Evolutionary conservation across 2,888 invertebrate species (phyloP).

Genomic region (Athetis lepigone): DNA sequence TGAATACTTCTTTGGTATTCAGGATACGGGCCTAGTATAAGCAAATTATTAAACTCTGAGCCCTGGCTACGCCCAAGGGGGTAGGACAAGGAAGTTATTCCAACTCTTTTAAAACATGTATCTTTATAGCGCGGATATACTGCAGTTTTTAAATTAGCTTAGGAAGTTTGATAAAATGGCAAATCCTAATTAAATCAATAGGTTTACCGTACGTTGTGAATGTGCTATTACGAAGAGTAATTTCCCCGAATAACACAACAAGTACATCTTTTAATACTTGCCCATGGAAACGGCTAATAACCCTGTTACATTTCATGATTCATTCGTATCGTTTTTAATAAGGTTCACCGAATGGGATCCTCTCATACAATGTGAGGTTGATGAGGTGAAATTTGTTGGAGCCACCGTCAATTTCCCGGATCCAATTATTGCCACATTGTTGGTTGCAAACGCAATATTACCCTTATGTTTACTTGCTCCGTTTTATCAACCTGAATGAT

Average conservation of each 20-base stretch:
- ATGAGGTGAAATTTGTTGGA: conserved; percentile 69
- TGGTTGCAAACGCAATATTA: conserved; percentile 62
- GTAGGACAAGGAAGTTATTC: neutral
- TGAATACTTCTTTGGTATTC: neutral
- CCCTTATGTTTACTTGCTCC: conserved; percentile 48
- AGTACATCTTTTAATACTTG: conserved; percentile 17
- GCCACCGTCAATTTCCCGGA: conserved; percentile 67
- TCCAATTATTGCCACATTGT: conserved; percentile 73
- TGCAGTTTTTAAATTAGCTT: neutral
- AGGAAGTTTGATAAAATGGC: neutral
- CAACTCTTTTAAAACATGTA: neutral
- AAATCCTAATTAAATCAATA: neutral
- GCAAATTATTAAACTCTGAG: neutral
- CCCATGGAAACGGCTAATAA: conserved; percentile 47
- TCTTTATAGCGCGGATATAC: too few relatives aligned
- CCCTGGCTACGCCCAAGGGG: neutral
- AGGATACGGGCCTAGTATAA: neutral
- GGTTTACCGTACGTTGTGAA: neutral
- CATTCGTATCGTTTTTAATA: conserved; percentile 62
- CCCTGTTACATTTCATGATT: conserved; percentile 41
- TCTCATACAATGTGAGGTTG: conserved; percentile 62
- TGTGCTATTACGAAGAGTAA: neutral
- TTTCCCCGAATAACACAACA: conserved; percentile 19
- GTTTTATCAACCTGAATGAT: conserved; percentile 39
- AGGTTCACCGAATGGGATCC: conserved; percentile 48